These are phyloP conservation scores for Apamea sordens DNA, from an alignment of 2,888 invertebrate genomes.

Conservation along the genomic window DNA sequence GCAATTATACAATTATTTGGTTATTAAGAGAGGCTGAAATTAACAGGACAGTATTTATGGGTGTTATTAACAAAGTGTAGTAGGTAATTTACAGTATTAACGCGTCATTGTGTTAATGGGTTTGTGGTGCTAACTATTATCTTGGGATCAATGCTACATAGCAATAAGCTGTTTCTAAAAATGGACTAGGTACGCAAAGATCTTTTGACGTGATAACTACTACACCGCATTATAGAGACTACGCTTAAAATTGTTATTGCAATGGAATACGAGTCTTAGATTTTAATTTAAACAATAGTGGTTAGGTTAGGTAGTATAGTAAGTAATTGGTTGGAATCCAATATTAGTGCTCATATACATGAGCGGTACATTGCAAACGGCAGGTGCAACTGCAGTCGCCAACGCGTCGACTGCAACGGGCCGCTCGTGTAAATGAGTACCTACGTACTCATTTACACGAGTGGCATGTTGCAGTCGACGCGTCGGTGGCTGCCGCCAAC, in stretches of 20 bases:
- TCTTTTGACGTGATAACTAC: neutral
- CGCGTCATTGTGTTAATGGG: neutral
- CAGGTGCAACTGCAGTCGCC: too few species aligned
- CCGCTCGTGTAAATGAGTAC: too few species aligned
- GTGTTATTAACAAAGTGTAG: neutral
- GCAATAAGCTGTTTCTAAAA: neutral
- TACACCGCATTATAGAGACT: neutral
- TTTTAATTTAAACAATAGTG: neutral
- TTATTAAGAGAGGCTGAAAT: constrained; percentile 18
- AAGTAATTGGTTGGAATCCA: neutral
- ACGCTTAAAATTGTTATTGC: neutral
- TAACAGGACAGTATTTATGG: constrained; percentile 19
- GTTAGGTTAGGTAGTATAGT: neutral
- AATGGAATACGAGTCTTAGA: neutral
- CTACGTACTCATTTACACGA: too few species aligned
- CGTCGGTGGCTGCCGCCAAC: too few species aligned
- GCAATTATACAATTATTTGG: constrained; percentile 32
- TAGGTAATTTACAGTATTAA: neutral
- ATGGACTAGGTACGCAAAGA: neutral
- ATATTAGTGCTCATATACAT: too few species aligned
- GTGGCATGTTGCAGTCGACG: too few species aligned
- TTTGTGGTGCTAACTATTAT: neutral
- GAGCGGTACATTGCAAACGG: too few species aligned
- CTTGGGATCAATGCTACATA: neutral
- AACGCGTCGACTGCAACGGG: too few species aligned